Base-by-base conservation (phyloP, 1,140 invertebrate genomes). In the Hycleus cichorii region DNA sequence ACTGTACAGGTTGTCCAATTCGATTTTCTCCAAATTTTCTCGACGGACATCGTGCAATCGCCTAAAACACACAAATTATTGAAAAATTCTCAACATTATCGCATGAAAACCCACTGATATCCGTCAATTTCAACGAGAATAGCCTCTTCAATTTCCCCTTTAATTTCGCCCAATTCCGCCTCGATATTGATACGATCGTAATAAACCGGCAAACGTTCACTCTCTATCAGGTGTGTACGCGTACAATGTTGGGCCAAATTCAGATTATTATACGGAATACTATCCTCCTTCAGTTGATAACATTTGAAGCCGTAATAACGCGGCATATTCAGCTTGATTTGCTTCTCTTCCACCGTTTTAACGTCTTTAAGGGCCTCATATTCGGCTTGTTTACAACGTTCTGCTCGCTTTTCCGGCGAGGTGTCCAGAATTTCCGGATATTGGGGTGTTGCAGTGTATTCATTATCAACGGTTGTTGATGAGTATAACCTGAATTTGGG, bases 261-360 rank as follows among this genome's bases (percentile, higher is more conserved):
- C 64, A 90, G 70, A 39, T 81, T 76, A 74, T 89, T 84, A 64
- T 89, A 91, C 3, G 80, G 82, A 46, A 85, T 66, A 18, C 60
- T 46, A 47, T 78, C 69, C 67, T 90, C 85, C 1, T 76, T 69
- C 4, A 92, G 68, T 57, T 82, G 74, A 24, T 83, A 68, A 27
- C 78, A 80, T 60, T 79, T 80, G 77, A 81, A 92, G 5, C 90
- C 89, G 72, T 90, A 92, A 70, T 86, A 90, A 47, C 80, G 78
- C 4, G 86, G 85, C 81, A 92, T 85, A 70, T 90, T 91, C 3
- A 90, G 54, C 66, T 86, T 87, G 45, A 89, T 83, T 51, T 89
- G 76, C 71, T 93, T 93, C 74, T 91, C 88, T 74, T 93, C 90
- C 0, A 90, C 79, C 1, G 87, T 89, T 46, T 82, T 76, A 39